Conservation (phyloP, 2,797 vertebrate species). For the Phylloscopus collybita region DNA sequence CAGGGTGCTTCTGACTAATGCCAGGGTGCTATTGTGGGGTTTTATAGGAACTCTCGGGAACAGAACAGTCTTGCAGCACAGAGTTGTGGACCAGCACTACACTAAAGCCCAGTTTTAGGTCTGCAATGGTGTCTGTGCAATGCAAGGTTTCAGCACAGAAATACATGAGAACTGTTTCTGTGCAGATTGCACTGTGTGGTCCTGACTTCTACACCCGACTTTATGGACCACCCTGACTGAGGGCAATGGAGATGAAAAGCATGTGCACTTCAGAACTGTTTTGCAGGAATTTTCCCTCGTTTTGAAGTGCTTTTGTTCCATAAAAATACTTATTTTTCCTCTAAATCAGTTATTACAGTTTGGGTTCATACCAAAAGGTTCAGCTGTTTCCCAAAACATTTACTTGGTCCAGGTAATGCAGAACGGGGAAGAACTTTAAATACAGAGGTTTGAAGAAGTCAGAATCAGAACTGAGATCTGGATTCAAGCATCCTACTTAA, state of each 20-base stretch:
- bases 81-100: neutral
- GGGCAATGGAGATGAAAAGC: neutral
- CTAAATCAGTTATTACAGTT: neutral
- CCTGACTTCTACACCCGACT: neutral
- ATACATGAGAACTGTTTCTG: neutral
- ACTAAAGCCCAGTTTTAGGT: neutral
- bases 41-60: conserved; percentile 25
- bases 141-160: neutral
- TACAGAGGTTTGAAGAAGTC: neutral
- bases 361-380: neutral
- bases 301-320: neutral
- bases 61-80: neutral
- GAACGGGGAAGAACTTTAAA: neutral
- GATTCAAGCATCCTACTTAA: conserved; percentile 21
- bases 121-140: neutral
- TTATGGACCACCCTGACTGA: conserved; percentile 26
- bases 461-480: neutral
- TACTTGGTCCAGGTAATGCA: neutral
- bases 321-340: neutral
- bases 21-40: conserved; percentile 19
- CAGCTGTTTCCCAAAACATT: neutral
- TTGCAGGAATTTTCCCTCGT: neutral
- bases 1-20: conserved; percentile 49
- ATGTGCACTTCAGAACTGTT: neutral
- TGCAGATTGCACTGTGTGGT: neutral